Base-by-base conservation (phyloP, 2,113 vertebrate species). In the Dendrocopos noguchii region DNA sequence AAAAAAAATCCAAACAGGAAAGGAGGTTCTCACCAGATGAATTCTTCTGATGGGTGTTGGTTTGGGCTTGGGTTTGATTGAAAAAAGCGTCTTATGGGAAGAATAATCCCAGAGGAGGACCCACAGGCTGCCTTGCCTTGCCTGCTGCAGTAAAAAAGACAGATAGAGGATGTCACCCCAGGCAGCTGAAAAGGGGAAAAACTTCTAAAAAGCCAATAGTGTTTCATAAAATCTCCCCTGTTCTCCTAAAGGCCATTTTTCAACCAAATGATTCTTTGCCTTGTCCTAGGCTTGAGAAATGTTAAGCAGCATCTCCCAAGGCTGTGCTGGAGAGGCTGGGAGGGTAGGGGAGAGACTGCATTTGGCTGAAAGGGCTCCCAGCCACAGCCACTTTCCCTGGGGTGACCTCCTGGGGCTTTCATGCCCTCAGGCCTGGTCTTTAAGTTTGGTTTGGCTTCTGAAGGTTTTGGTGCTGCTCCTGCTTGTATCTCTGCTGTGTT, bases 141-240 rank as follows among this genome's bases (percentile, higher is more conserved):
- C 22, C 28, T 44, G 39, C 63, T 81, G 94, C 87, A 72, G 84
- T 96, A 87, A 88, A 92, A 72, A 88, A 91, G 81, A 92, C 74
- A 1, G 55, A 93, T 89, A 44, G 84, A 81, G 39, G 39, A 68
- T 75, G 84, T 81, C 87, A 87, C 76, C 2, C n/a, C 46, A 83
- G 87, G 91, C 90, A 80, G 57, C 52, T 14, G 61, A 73, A 72
- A 29, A 25, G 78, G 59, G 70, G 74, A 94, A 92, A 88, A 44
- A 75, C 77, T 92, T 91, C 78, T 88, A 88, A 95, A 94, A 88
- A 95, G 78, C 87, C 84, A 78, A 44, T 84, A 91, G 93, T 65
- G 95, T 94, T 93, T 90, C 75, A 88, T 85, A 87, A 94, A 82
- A 85, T 36, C 82, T 95, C 91, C 85, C 75, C 50, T 71, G 39